These are phyloP conservation scores for Sylvilagus floridanus DNA, from an alignment of 2,797 vertebrate species.

Conservation along the genomic window DNA sequence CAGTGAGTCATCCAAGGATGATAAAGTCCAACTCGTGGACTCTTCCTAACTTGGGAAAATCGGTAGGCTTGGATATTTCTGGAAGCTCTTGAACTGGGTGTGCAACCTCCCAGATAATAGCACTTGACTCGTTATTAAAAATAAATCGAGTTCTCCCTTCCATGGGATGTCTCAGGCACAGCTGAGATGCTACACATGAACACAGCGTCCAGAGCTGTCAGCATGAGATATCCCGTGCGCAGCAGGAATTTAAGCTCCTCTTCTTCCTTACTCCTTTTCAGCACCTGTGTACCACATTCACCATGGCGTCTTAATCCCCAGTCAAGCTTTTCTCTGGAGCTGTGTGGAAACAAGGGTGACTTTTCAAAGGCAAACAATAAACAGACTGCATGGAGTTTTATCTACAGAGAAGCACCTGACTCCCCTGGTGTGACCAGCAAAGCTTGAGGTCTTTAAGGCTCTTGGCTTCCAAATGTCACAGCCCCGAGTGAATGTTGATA, in stretches of 20 bases:
- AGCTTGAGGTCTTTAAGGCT: background rate
- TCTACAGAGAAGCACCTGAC: constrained; percentile 45
- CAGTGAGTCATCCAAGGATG: background rate
- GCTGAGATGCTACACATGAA: background rate
- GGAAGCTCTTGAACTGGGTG: background rate
- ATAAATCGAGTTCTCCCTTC: background rate
- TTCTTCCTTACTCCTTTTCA: background rate
- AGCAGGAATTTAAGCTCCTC: background rate
- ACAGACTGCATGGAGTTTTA: constrained; percentile 42
- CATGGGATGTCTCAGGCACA: background rate
- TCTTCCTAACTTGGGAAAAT: background rate
- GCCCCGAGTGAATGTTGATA: background rate
- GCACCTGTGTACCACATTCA: background rate
- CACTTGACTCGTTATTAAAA: constrained; percentile 35
- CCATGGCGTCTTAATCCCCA: background rate
- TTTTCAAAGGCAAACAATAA: constrained; percentile 50
- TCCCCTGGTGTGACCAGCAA: constrained; percentile 17
- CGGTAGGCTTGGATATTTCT: background rate
- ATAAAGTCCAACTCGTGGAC: background rate
- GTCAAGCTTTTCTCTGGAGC: background rate
- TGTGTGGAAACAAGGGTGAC: constrained; percentile 57
- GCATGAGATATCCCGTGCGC: background rate
- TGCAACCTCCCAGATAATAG: background rate
- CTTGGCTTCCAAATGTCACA: constrained; percentile 13
- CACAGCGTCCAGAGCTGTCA: background rate